Evolutionary conservation across 2,888 invertebrate species (phyloP), one percentile per base, ranked within the genome.

Genomic region (Portevinia maculata): DNA sequence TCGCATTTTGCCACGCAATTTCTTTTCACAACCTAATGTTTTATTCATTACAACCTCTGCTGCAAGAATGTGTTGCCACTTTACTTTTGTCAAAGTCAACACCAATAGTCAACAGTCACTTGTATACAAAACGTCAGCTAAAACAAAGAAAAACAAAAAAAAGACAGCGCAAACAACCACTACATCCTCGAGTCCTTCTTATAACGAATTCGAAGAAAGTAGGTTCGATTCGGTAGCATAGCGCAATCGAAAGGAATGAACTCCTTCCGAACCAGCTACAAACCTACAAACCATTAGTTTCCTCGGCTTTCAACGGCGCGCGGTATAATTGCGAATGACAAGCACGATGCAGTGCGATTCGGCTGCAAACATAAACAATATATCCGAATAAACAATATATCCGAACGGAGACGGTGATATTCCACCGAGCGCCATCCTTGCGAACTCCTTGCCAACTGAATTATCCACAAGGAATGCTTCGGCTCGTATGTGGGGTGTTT

Each of bases 1-100:
- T n/a, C n/a, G n/a, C n/a, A n/a, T n/a, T n/a, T n/a, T n/a, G n/a
- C n/a, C n/a, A n/a, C n/a, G n/a, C n/a, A n/a, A n/a, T 24, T 24
- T 24, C 24, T 24, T 3, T 24, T 24, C 46, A 70, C 46, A 64
- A 44, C 37, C 79, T 67, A 46, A 75, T 81, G 81, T 81, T 75
- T 81, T 75, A 81, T 81, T 81, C 75, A 81, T 64, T 75, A 46
- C 79, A 19, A 44, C 46, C 64, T 44, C 44, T 75, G 13, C 70
- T 70, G 75, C 64, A 59, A 75, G 59, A 65, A 69, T 70, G 41
- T 64, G 70, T 69, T 81, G 64, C 69, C 70, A 75, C 64, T 81
- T 65, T 75, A 32, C 75, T 81, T 75, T 70, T 81, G 75, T 75
- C 81, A 75, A 69, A 81, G 81, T 81, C 75, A 75, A 81, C 79